A percentile compares a stretch with the other conserved stretches of the same genome.
These are phyloP conservation scores for Phortica okadai DNA, from an alignment of 2,888 invertebrate genomes.

Conservation along the genomic window DNA sequence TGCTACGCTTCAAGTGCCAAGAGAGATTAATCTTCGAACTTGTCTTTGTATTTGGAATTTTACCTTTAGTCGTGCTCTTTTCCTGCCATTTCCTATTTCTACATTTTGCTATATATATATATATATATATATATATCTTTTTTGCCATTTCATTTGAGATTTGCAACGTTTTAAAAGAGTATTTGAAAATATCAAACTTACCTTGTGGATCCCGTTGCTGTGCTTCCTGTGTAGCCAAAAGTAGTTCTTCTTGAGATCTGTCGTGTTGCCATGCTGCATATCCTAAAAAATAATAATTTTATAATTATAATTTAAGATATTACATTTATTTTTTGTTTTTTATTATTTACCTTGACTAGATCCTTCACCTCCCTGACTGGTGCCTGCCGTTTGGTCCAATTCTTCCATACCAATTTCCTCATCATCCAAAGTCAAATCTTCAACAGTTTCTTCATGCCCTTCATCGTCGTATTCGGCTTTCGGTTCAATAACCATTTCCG, in stretches of 20 bases:
- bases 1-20: background rate
- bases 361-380: slow-evolving; percentile 83
- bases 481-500: slow-evolving; percentile 80
- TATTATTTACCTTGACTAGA: slow-evolving; percentile 81
- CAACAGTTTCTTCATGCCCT: slow-evolving; percentile 85
- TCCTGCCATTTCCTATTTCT: slow-evolving; percentile 44
- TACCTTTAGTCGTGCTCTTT: slow-evolving; percentile 67
- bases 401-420: slow-evolving; percentile 83
- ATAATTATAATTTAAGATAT: background rate
- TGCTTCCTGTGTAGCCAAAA: slow-evolving; percentile 87
- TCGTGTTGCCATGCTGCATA: slow-evolving; percentile 91
- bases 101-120: slow-evolving; percentile 35
- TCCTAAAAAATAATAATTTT: slow-evolving; percentile 79
- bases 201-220: slow-evolving; percentile 92
- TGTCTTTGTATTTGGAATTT: slow-evolving; percentile 44
- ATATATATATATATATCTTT: slow-evolving; percentile 39
- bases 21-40: background rate
- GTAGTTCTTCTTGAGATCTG: slow-evolving; percentile 90
- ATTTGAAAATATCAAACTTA: slow-evolving; percentile 78
- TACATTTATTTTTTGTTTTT: background rate
- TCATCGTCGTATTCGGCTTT: slow-evolving; percentile 86
- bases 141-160: slow-evolving; percentile 71
- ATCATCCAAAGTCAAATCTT: slow-evolving; percentile 90
- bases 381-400: slow-evolving; percentile 81
- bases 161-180: slow-evolving; percentile 42